Evolutionary conservation across 2,797 vertebrate genomes (phyloP), one percentile per base, ranked within the genome.

Genomic region (Pantherophis alleghaniensis): DNA sequence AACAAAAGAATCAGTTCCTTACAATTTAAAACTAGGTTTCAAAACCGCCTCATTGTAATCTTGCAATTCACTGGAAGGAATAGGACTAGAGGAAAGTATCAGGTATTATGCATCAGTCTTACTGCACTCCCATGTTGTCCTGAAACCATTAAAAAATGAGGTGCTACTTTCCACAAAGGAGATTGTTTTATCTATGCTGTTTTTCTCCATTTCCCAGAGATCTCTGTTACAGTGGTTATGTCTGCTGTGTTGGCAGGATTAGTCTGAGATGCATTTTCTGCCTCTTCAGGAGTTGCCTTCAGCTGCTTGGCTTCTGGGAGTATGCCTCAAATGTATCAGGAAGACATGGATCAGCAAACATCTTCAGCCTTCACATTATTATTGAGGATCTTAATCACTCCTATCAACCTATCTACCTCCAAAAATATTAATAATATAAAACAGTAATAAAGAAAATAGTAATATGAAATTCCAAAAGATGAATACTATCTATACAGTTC

Each of bases 401-500:
- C 26, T 63, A 11, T 26, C 61, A 28, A 28, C 61, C 11, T 28
- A 26, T 63, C 26, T 63, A 63, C 61, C 26, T 11, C 11, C 32
- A 20, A 14, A 32, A 12, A 86, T 7, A 89, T 60, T 47, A 53
- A 61, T 55, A n/a, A 26, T 61, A 20, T 53, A 63, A 63, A 92
- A 94, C 89, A 96, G 51, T 94, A 93, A 94, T 10, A 91, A 24
- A 5, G 56, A 88, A 57, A 55, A 55, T 55, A 55, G 53, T 12
- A 10, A 5, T 32, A 88, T 32, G 14, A 4, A 87, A 42, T 5
- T n/a, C 87, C 28, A 56, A 63, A 53, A 2, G 88, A 69, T 37
- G 37, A 94, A 89, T 91, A 93, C 90, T 57, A 7, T n/a, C 92
- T n/a, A 6, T 20, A 1, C 92, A 90, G 92, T 55, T 94, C 95